A percentile compares a stretch with the other conserved stretches of the same genome.
phyloP scores from a whole-genome alignment of 2,888 invertebrate species.

The Belgica antarctica region DNA sequence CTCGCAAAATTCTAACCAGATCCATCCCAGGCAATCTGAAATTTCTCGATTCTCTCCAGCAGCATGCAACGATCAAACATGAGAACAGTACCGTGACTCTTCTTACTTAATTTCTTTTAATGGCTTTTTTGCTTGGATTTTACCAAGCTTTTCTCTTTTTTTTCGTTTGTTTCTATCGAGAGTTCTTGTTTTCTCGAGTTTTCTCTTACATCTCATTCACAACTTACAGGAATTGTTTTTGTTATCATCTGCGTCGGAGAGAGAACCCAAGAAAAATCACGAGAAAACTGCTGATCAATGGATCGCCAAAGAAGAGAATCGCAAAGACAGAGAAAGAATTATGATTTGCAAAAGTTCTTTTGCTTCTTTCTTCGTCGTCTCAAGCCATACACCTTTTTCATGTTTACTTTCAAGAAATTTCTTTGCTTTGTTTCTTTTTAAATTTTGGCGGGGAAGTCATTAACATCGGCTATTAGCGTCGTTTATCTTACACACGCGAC shows the following conservation, averaged over 20 bases:
- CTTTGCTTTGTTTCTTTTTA: too few relatives aligned
- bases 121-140: not conserved
- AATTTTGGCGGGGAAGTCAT: too few relatives aligned
- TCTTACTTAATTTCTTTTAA: slow-evolving; percentile 20
- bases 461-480: too few relatives aligned
- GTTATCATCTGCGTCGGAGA: not conserved
- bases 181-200: not conserved
- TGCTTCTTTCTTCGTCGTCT: too few relatives aligned
- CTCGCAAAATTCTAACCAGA: slow-evolving; percentile 21
- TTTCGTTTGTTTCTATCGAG: not conserved
- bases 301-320: not conserved
- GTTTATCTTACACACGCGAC: not conserved
- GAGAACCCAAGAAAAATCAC: not conserved
- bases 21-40: not conserved
- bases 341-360: not conserved
- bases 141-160: not conserved
- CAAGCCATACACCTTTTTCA: too few relatives aligned
- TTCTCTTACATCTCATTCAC: not conserved
- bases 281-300: not conserved
- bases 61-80: slow-evolving; percentile 4
- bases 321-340: not conserved
- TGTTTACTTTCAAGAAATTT: too few relatives aligned
- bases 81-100: not conserved
- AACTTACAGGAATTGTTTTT: not conserved
- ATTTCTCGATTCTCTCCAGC: not conserved